Conservation (phyloP, 37 sponge, comb jelly and placozoan genomes). For the Beroe ovata region DNA sequence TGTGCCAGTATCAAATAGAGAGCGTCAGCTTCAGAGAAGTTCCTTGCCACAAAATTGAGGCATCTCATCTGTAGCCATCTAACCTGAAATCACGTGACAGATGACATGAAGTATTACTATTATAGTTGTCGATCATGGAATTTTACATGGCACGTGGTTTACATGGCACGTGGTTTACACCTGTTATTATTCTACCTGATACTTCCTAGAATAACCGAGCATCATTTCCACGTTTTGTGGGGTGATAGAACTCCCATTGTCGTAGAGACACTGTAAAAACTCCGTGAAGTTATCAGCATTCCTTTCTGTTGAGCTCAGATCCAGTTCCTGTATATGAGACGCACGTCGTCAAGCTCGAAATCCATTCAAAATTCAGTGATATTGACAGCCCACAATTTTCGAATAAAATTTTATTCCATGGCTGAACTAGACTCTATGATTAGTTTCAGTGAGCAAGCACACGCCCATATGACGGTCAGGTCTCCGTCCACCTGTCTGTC, state of each 20-base stretch:
- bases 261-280: slow-evolving; percentile 56
- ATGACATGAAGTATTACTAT: too few relatives aligned
- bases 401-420: too few relatives aligned
- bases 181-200: too few relatives aligned
- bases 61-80: slow-evolving; percentile 22
- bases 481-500: slow-evolving; percentile 33
- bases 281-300: not conserved
- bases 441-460: too few relatives aligned
- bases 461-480: too few relatives aligned
- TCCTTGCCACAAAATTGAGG: not conserved
- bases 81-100: not conserved
- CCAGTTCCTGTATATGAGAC: slow-evolving; percentile 4
- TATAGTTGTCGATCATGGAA: too few relatives aligned
- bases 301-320: slow-evolving; percentile 22
- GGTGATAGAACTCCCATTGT: slow-evolving; percentile 12
- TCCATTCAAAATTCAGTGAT: too few relatives aligned
- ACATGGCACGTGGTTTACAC: too few relatives aligned
- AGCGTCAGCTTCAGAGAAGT: slow-evolving; percentile 7
- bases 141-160: too few relatives aligned
- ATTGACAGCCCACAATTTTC: too few relatives aligned
- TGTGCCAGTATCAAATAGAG: not conserved
- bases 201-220: not conserved
- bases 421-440: too few relatives aligned
- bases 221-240: not conserved
- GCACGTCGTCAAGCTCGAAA: too few relatives aligned